Evolutionary conservation across 2,113 vertebrate genomes (phyloP), one percentile per base, ranked within the genome.

Genomic region (Centropristis striata): DNA sequence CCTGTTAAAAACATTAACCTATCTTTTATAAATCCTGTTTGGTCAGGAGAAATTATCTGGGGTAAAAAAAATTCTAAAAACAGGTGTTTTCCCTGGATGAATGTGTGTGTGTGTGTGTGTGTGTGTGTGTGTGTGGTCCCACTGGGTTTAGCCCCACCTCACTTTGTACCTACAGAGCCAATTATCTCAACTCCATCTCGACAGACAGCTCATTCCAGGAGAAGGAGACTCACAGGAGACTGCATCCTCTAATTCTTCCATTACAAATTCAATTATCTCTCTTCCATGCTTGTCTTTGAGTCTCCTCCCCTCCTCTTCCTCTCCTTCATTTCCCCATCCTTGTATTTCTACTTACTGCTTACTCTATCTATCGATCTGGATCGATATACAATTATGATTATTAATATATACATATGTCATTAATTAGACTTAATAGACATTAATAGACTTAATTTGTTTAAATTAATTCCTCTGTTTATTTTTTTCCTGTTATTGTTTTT

Each of bases 221-320:
- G 74, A 57, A 75, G 78, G 81, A 85, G 81, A 57, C 71, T 79
- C 78, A 9, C 70, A 57, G 66, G 84, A 81, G 75, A 72, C 73
- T 20, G 18, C 66, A 71, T 77, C 74, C 81, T 68, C 59, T 78
- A 61, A 81, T 75, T 91, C 78, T 74, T 46, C 61, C 78, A 76
- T 65, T 76, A 69, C 78, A 82, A 80, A 87, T 81, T 81, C 54
- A 83, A 57, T 86, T 81, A 85, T 66, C 58, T 36, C 37, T 36
- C 28, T 2, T 25, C 80, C 66, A 68, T 71, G 55, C 75, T 78
- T 64, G 59, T 82, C 68, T 80, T 13, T 28, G 44, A 60, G 37
- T 36, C 71, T 41, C 71, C 10, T 41, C 23, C 53, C 18, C 57
- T 25, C 59, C 12, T 37, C 32, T 55, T 7, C 28, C 44, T 21